phyloP scores from a whole-genome alignment of 2,888 invertebrate genomes.

The Eumerus sabulonum region DNA sequence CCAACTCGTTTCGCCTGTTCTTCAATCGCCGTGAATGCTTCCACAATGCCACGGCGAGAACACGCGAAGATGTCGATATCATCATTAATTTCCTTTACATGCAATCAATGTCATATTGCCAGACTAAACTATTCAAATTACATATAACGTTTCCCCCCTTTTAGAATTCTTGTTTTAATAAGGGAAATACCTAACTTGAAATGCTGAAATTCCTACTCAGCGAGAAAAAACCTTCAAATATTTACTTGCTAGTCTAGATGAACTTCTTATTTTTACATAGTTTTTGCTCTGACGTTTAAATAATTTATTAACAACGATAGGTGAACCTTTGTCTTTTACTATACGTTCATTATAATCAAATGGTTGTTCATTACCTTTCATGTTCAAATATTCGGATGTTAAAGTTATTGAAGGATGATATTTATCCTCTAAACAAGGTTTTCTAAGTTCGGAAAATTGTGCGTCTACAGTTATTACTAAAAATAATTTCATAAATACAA shows the following conservation, averaged over 20 bases:
- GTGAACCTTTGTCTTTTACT: not conserved
- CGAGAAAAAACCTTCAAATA: not conserved
- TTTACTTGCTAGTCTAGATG: constrained; percentile 14
- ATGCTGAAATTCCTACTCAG: too few species aligned
- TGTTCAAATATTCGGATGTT: not conserved
- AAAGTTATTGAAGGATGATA: constrained; percentile 26
- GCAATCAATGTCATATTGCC: too few species aligned
- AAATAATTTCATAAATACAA: constrained; percentile 25
- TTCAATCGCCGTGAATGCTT: too few species aligned
- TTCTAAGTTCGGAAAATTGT: constrained; percentile 1
- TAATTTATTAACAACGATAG: constrained; percentile 2
- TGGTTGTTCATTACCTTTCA: not conserved
- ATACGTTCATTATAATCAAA: not conserved
- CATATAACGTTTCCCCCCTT: too few species aligned
- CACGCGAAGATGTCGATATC: too few species aligned
- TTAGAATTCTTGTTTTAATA: too few species aligned
- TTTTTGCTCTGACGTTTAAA: constrained; percentile 1
- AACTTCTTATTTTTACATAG: constrained; percentile 14
- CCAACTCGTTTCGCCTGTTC: too few species aligned
- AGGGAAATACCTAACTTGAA: too few species aligned
- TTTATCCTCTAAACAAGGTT: constrained; percentile 29
- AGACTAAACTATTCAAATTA: too few species aligned
- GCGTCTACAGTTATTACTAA: constrained; percentile 12
- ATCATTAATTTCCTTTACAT: too few species aligned
- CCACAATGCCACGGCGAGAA: too few species aligned